Conservation (phyloP, 2,888 invertebrate genomes). For the Thumatha senex region DNA sequence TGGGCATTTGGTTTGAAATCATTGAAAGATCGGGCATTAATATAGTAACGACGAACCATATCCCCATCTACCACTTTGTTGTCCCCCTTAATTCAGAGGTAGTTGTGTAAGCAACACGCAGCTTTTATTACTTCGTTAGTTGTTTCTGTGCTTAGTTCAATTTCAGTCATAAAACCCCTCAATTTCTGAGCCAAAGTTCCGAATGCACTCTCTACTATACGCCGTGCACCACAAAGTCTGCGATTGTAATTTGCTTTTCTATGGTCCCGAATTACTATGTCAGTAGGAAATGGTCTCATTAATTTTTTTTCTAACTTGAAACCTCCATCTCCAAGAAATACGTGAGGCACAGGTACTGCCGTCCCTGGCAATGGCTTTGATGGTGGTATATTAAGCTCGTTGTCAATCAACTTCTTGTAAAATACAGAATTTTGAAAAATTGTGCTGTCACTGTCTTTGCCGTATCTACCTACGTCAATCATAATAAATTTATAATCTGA, state of each 20-base stretch:
- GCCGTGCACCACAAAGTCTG: constrained; percentile 10
- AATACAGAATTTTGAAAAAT: constrained; percentile 1
- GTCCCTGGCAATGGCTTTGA: background rate
- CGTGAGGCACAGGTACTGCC: background rate
- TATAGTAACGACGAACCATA: too few relatives aligned
- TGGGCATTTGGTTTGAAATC: constrained; percentile 10
- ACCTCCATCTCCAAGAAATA: constrained; percentile 2
- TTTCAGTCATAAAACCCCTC: too few relatives aligned
- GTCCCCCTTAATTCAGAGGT: constrained; percentile 3
- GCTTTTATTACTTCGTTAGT: too few relatives aligned
- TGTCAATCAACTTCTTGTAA: background rate
- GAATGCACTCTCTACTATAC: constrained; percentile 7
- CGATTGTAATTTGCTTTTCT: constrained; percentile 16
- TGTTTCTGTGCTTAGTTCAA: too few relatives aligned
- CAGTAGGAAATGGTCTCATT: constrained; percentile 7
- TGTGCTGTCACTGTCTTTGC: constrained; percentile 5
- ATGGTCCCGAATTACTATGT: background rate
- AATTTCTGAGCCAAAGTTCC: constrained; percentile 13
- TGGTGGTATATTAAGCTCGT: background rate
- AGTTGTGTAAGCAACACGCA: too few relatives aligned
- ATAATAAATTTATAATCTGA: constrained; percentile 6
- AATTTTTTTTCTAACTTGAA: background rate
- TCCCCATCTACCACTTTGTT: constrained; percentile 8
- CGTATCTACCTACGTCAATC: constrained; percentile 8
- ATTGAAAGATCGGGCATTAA: constrained; percentile 10